Evolutionary conservation across 2,797 vertebrate genomes (phyloP).

Genomic region (Chromobotia macracanthus): DNA sequence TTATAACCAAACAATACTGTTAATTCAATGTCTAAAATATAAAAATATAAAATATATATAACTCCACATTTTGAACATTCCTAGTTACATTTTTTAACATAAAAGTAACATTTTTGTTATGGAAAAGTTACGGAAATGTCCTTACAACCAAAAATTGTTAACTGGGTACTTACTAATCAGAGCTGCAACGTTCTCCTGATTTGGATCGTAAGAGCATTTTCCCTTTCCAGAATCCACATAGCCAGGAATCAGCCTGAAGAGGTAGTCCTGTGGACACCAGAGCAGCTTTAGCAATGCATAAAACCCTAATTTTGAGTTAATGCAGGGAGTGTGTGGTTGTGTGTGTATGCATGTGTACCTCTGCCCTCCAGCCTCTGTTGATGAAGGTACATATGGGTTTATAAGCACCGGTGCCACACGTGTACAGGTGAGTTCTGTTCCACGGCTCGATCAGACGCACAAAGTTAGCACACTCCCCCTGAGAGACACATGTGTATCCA

Average conservation of each 20-base stretch:
- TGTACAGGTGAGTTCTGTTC: conserved; percentile 88
- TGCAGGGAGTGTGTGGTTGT: too few species aligned
- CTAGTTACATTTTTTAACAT: too few species aligned
- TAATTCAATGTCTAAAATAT: too few species aligned
- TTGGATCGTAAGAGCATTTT: conserved; percentile 86
- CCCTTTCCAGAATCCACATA: conserved; percentile 84
- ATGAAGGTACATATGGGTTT: conserved; percentile 84
- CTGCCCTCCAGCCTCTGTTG: conserved; percentile 85
- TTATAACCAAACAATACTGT: too few species aligned
- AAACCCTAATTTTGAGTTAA: not conserved
- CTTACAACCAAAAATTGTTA: too few species aligned
- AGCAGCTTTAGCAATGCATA: not conserved
- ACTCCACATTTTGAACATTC: too few species aligned
- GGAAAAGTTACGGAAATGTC: too few species aligned
- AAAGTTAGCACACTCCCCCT: conserved; percentile 88
- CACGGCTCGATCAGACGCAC: conserved; percentile 83
- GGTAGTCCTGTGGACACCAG: conserved; percentile 78
- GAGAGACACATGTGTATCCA: conserved; percentile 33
- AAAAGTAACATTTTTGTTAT: too few species aligned
- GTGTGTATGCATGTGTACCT: conserved; percentile 67
- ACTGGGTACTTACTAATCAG: conserved; percentile 77
- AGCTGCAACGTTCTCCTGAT: conserved; percentile 80
- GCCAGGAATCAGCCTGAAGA: conserved; percentile 83
- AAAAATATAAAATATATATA: too few species aligned
- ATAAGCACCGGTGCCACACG: conserved; percentile 87